phyloP scores from a whole-genome alignment of 2,888 invertebrate species.

The Sminthurinus aureus region DNA sequence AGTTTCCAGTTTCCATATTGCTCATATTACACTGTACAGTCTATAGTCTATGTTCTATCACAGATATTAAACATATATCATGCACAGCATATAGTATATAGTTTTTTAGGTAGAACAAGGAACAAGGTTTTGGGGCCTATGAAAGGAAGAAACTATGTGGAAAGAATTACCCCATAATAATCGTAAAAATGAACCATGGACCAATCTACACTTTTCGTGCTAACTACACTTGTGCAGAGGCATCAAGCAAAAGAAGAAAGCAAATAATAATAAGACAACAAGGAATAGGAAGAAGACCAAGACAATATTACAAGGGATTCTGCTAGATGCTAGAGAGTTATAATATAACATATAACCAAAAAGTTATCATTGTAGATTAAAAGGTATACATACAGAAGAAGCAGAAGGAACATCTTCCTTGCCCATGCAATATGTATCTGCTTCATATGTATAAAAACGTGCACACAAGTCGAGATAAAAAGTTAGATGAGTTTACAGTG shows the following conservation, averaged over 20 bases:
- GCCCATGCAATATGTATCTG: not conserved
- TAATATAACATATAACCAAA: not conserved
- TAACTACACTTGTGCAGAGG: slow-evolving; percentile 5
- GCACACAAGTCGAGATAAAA: not conserved
- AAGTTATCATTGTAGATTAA: not conserved
- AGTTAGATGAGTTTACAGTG: not conserved
- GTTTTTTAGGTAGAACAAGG: slow-evolving; percentile 12
- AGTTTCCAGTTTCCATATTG: too few species aligned
- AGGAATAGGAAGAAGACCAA: not conserved
- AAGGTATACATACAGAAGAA: not conserved
- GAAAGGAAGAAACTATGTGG: slow-evolving; percentile 33
- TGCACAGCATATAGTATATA: too few species aligned
- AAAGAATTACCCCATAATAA: slow-evolving; percentile 41
- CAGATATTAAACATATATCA: too few species aligned
- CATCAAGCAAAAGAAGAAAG: not conserved
- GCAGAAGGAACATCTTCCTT: not conserved
- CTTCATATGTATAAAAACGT: too few species aligned
- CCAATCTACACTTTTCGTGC: slow-evolving; percentile 11
- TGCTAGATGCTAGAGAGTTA: not conserved
- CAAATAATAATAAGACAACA: not conserved
- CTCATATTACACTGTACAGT: too few species aligned
- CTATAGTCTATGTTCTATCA: too few species aligned
- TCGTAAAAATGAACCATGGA: slow-evolving; percentile 34
- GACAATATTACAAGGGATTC: not conserved
- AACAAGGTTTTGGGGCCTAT: slow-evolving; percentile 9